phyloP scores from a whole-genome alignment of 2,113 vertebrate species.

The Oncorhynchus kisutch region DNA sequence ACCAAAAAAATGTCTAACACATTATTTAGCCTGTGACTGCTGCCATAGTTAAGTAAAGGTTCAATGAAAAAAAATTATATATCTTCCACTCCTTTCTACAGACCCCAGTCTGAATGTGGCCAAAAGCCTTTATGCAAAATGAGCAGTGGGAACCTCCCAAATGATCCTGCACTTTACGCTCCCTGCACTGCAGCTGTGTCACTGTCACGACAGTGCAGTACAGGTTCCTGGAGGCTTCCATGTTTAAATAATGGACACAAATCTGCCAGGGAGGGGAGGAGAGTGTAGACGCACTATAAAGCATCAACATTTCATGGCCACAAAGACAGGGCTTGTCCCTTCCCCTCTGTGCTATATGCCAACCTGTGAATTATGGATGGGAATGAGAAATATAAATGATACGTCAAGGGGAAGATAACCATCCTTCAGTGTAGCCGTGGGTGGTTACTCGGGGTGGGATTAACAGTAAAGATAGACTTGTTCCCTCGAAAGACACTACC shows the following conservation, averaged over 20 bases:
- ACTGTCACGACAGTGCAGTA: conserved; percentile 40
- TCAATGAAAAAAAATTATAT: too few species aligned
- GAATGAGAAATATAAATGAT: conserved; percentile 38
- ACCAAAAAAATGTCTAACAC: background rate
- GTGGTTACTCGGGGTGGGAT: background rate
- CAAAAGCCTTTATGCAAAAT: background rate
- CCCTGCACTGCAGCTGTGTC: conserved; percentile 36
- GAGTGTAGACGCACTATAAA: conserved; percentile 36
- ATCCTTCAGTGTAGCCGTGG: conserved; percentile 11
- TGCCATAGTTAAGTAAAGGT: background rate
- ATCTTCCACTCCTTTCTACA: background rate
- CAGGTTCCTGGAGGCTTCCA: conserved; percentile 38
- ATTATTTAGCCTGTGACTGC: background rate
- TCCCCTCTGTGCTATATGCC: conserved; percentile 9
- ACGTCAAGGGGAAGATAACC: conserved; percentile 12
- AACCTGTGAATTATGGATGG: conserved; percentile 23
- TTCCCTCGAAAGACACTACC: background rate
- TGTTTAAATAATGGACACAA: conserved; percentile 55
- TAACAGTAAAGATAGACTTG: background rate
- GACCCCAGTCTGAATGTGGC: background rate
- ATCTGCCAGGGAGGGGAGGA: conserved; percentile 40
- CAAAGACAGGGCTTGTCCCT: conserved; percentile 19
- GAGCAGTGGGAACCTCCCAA: conserved; percentile 22
- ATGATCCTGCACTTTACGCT: conserved; percentile 37
- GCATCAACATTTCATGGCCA: conserved; percentile 35